phyloP scores from a whole-genome alignment of 2,888 invertebrate species.

The Acleris literana region DNA sequence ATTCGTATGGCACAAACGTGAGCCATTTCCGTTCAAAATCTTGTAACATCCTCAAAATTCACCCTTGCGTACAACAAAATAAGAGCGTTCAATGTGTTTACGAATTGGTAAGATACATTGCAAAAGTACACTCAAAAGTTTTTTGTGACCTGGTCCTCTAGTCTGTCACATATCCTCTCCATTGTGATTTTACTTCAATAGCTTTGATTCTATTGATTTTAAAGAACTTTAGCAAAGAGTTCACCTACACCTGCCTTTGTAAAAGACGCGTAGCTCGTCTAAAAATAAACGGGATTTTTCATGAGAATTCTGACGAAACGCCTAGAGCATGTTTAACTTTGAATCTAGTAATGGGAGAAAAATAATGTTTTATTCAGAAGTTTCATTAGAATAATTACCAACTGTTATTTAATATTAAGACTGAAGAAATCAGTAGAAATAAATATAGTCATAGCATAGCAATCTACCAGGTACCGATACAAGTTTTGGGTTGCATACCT shows the following conservation, averaged over 20 bases:
- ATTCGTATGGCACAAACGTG: slow-evolving; percentile 56
- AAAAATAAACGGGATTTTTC: slow-evolving; percentile 15
- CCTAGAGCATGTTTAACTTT: slow-evolving; percentile 2
- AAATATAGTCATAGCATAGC: no score
- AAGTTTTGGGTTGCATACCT: no score
- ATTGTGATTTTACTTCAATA: slow-evolving; percentile 77
- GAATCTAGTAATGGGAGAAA: not conserved
- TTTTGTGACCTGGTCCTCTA: slow-evolving; percentile 75
- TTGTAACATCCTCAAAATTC: slow-evolving; percentile 42
- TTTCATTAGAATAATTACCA: no score
- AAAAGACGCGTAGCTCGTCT: slow-evolving; percentile 22
- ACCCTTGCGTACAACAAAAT: slow-evolving; percentile 40
- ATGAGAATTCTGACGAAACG: slow-evolving; percentile 39
- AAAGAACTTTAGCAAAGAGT: slow-evolving; percentile 66
- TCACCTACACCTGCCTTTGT: slow-evolving; percentile 70
- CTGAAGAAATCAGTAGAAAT: no score
- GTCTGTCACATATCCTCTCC: slow-evolving; percentile 80
- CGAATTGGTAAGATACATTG: slow-evolving; percentile 44
- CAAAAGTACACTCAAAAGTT: slow-evolving; percentile 63
- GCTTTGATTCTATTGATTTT: slow-evolving; percentile 63
- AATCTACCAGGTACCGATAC: no score
- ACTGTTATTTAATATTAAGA: no score
- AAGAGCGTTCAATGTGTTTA: not conserved
- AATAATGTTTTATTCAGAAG: no score
- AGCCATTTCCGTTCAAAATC: slow-evolving; percentile 37